Conservation (phyloP, 2,797 vertebrate species). For the Halcyon leucocephala region DNA sequence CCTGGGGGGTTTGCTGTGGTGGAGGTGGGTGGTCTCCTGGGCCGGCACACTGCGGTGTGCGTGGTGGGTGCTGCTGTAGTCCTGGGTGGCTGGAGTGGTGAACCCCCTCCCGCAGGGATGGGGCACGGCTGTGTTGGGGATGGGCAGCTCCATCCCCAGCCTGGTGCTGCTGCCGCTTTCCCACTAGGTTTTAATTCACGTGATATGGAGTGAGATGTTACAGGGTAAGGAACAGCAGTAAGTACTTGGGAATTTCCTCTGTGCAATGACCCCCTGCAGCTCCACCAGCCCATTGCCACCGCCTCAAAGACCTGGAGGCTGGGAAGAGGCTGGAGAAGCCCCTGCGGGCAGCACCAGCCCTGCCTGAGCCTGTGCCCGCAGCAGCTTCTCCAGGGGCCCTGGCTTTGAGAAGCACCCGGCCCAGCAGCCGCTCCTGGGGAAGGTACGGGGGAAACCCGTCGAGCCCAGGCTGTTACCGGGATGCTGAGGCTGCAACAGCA, state of each 20-base stretch:
- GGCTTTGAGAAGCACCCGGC: background rate
- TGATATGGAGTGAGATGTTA: background rate
- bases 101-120: fast-evolving
- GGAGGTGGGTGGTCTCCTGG: fast-evolving
- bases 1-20: background rate
- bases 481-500: conserved; percentile 31
- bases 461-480: background rate
- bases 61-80: background rate
- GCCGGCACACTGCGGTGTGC: fast-evolving
- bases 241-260: background rate
- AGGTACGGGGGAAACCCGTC: background rate
- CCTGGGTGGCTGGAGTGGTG: background rate
- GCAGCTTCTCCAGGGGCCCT: background rate
- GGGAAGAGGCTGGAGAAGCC: background rate
- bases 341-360: background rate
- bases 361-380: background rate
- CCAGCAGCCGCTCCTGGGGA: background rate
- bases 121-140: fast-evolving
- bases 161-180: fast-evolving
- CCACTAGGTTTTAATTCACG: fast-evolving
- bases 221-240: background rate
- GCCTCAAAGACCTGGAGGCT: background rate
- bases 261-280: fast-evolving
- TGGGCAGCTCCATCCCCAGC: background rate
- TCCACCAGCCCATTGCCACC: background rate